These are phyloP conservation scores for Pluvialis apricaria DNA, from an alignment of 2,113 vertebrate genomes.

Conservation along the genomic window DNA sequence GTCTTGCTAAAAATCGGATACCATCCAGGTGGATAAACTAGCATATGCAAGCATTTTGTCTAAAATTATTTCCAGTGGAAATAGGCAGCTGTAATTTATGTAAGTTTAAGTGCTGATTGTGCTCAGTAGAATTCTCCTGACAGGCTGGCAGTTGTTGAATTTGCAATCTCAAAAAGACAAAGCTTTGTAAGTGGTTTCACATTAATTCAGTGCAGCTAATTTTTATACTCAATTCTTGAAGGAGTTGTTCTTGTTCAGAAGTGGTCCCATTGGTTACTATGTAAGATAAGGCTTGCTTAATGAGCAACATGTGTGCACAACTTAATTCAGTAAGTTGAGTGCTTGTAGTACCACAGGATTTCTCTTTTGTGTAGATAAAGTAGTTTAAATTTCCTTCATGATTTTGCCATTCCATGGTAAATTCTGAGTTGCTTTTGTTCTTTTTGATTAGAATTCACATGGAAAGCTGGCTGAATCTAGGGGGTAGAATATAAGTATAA, in stretches of 20 bases:
- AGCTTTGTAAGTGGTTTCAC: neutral
- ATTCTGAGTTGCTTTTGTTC: neutral
- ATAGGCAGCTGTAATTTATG: neutral
- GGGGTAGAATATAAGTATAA: neutral
- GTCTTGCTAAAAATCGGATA: neutral
- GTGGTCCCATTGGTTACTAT: neutral
- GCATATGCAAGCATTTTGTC: neutral
- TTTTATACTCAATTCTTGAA: neutral
- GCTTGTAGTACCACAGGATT: neutral
- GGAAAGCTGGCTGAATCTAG: neutral
- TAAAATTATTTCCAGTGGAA: neutral
- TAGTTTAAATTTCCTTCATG: neutral
- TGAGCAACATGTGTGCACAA: neutral
- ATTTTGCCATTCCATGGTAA: neutral
- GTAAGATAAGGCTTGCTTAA: neutral
- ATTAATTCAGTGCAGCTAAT: neutral
- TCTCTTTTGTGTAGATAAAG: neutral
- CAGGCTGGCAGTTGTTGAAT: neutral
- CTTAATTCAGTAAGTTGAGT: neutral
- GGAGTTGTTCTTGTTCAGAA: neutral
- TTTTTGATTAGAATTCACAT: neutral
- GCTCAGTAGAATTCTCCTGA: neutral
- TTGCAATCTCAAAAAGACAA: neutral
- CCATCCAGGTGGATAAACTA: neutral
- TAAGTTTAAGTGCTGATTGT: neutral